phyloP scores from a whole-genome alignment of 2,888 invertebrate genomes.

The Stratiomys singularior region DNA sequence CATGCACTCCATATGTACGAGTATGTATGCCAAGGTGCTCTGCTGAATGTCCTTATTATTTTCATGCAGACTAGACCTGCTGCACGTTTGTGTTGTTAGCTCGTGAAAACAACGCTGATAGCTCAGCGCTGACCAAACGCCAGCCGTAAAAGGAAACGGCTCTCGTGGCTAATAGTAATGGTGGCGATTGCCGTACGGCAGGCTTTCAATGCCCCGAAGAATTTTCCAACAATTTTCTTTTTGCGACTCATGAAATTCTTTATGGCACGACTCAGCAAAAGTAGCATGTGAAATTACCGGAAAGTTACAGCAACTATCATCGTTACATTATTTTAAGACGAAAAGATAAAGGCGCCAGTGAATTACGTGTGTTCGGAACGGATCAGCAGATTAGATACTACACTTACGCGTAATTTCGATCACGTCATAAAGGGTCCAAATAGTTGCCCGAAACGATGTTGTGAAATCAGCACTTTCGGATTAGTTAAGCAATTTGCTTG shows the following conservation, averaged over 20 bases:
- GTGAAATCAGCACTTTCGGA: too few species aligned
- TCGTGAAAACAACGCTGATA: neutral
- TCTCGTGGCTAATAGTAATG: neutral
- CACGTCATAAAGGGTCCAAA: too few species aligned
- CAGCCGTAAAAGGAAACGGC: slow-evolving; percentile 17
- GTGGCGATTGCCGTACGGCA: neutral
- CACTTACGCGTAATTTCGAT: too few species aligned
- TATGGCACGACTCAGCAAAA: slow-evolving; percentile 32
- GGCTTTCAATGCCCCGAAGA: neutral
- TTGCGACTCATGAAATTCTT: slow-evolving; percentile 40
- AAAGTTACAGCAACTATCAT: slow-evolving; percentile 34
- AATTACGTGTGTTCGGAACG: neutral
- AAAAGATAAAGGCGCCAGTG: neutral
- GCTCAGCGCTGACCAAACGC: neutral
- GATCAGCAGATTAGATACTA: too few species aligned
- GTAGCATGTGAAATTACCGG: slow-evolving; percentile 13
- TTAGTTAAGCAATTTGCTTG: too few species aligned
- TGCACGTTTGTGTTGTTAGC: neutral
- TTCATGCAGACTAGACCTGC: neutral
- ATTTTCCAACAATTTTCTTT: slow-evolving; percentile 12
- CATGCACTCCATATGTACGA: neutral
- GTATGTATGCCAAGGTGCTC: too few species aligned
- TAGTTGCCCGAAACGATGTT: too few species aligned
- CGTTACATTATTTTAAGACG: slow-evolving; percentile 3
- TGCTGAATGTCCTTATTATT: neutral